These are phyloP conservation scores for Chirona hameri DNA, from an alignment of 2,888 invertebrate species.

Conservation along the genomic window DNA sequence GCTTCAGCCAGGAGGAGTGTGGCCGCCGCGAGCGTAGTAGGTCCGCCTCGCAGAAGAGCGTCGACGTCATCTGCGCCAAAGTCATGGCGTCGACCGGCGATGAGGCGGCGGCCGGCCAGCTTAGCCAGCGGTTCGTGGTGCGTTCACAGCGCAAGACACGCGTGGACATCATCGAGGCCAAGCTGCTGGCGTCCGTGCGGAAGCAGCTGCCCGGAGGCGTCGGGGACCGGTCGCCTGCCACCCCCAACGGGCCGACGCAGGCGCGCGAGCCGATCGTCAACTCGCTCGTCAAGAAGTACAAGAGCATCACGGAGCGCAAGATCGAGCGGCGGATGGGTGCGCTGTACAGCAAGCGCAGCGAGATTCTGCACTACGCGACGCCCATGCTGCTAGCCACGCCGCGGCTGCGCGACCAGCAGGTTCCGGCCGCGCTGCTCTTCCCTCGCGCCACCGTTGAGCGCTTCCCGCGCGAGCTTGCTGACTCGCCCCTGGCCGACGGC, in stretches of 20 bases:
- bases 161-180: conserved; percentile 9
- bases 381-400: neutral
- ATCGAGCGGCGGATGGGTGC: conserved; percentile 6
- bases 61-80: neutral
- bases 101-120: neutral
- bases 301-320: neutral
- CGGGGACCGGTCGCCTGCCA: neutral
- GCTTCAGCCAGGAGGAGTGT: neutral
- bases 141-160: neutral
- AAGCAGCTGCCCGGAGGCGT: neutral
- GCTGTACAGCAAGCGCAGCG: neutral
- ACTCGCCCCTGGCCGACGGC: conserved; percentile 1
- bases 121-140: neutral
- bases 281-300: neutral
- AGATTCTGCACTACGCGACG: neutral
- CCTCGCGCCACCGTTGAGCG: neutral
- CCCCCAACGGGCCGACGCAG: neutral
- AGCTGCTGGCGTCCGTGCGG: neutral
- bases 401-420: neutral
- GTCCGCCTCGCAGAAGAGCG: neutral
- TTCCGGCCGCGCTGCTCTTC: neutral
- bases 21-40: neutral
- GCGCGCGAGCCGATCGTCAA: neutral
- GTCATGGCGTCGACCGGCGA: neutral
- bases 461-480: conserved; percentile 2